A percentile compares a stretch with the other conserved stretches of the same genome.
These are phyloP conservation scores for Pristionchus entomophagus DNA, from an alignment of 2,888 invertebrate species.

Conservation along the genomic window DNA sequence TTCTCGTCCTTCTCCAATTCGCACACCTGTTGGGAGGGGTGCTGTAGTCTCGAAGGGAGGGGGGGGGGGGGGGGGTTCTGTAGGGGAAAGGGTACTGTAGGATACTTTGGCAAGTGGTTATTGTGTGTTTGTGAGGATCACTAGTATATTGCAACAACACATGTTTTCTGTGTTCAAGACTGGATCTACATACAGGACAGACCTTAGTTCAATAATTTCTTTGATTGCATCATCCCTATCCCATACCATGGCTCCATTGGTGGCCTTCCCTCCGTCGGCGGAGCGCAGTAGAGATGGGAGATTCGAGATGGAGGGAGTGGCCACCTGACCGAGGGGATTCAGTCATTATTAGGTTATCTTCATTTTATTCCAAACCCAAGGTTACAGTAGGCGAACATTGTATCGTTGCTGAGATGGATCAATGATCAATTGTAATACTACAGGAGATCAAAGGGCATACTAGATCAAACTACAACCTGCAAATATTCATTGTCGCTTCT, in stretches of 20 bases:
- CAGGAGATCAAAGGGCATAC: no score
- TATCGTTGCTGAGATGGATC: no score
- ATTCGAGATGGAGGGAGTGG: background rate
- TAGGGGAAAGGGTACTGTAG: background rate
- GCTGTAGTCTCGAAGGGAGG: no score
- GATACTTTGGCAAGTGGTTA: background rate
- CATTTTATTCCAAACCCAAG: background rate
- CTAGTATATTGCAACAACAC: no score
- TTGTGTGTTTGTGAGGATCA: no score
- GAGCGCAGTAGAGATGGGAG: background rate
- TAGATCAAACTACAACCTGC: no score
- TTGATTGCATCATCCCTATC: background rate
- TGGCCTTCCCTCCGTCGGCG: background rate
- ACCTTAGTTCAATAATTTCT: no score
- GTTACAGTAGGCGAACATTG: no score
- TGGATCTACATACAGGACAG: no score
- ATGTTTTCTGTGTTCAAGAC: no score
- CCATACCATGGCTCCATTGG: conserved; percentile 10
- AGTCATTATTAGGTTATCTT: background rate
- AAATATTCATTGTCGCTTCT: no score
- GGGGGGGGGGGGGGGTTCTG: background rate
- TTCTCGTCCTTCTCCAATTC: background rate
- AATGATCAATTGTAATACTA: no score
- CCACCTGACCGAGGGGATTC: background rate
- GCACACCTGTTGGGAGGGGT: conserved; percentile 39